These are phyloP conservation scores for Heliconius himera DNA, from an alignment of 1,140 invertebrate genomes.

Conservation along the genomic window DNA sequence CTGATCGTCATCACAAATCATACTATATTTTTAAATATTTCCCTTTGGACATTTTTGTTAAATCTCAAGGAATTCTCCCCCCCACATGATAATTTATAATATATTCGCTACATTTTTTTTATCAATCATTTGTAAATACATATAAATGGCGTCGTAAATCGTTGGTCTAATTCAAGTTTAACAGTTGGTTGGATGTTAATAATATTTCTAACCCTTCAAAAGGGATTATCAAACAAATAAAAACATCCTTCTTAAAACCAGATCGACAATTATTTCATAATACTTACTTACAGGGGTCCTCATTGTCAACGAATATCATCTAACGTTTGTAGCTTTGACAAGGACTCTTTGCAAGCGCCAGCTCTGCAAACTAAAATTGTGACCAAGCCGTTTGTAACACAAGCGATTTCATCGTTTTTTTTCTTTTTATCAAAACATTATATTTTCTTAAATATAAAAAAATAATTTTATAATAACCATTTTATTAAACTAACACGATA, in stretches of 20 bases:
- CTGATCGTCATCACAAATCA: not conserved
- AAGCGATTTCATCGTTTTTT: not conserved
- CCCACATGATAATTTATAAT: too few relatives aligned
- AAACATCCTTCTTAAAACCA: slow-evolving; percentile 47
- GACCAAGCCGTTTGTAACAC: not conserved
- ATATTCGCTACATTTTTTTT: too few relatives aligned
- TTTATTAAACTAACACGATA: too few relatives aligned
- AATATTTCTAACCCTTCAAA: slow-evolving; percentile 38
- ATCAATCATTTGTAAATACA: not conserved
- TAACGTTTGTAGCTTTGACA: slow-evolving; percentile 43
- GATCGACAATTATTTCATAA: slow-evolving; percentile 54
- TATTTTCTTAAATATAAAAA: too few relatives aligned
- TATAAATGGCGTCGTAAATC: not conserved
- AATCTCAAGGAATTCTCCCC: not conserved
- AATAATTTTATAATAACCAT: too few relatives aligned
- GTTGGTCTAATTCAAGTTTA: slow-evolving; percentile 23
- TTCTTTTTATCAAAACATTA: not conserved
- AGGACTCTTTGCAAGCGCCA: slow-evolving; percentile 12
- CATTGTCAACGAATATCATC: slow-evolving; percentile 45
- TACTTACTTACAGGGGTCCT: slow-evolving; percentile 40
- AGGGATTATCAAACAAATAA: slow-evolving; percentile 35
- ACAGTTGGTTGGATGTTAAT: slow-evolving; percentile 27
- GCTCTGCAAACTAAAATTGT: not conserved
- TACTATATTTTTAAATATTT: not conserved
- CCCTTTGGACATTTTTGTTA: not conserved